Evolutionary conservation across 2,113 vertebrate genomes (phyloP).

Genomic region (Archilochus colubris): DNA sequence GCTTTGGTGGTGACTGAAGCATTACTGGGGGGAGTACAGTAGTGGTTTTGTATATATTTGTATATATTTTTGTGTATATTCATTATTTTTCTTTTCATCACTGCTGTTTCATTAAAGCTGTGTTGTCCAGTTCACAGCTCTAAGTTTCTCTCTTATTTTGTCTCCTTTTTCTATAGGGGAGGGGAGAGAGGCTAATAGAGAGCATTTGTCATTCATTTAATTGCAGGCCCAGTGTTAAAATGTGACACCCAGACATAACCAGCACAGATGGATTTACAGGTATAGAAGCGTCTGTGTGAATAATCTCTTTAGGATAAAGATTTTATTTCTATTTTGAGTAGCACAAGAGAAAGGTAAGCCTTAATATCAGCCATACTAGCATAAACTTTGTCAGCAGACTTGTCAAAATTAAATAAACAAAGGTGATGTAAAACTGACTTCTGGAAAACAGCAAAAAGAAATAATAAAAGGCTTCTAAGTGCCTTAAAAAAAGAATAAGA

Average conservation of each 20-base stretch:
- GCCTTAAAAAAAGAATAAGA: not conserved
- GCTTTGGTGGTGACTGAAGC: too few species aligned
- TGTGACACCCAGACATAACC: not conserved
- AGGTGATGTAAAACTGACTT: not conserved
- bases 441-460: not conserved
- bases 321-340: not conserved
- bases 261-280: not conserved
- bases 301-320: not conserved
- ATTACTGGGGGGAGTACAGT: too few species aligned
- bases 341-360: not conserved
- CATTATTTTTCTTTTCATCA: too few species aligned
- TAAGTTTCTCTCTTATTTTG: too few species aligned
- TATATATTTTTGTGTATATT: too few species aligned
- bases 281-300: not conserved
- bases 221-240: too few species aligned
- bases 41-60: too few species aligned
- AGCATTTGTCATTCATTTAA: too few species aligned
- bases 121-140: too few species aligned
- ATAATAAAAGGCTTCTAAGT: not conserved
- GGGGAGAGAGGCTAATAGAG: too few species aligned
- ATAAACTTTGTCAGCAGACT: not conserved
- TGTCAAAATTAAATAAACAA: conserved; percentile 7
- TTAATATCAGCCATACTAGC: not conserved
- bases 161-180: too few species aligned
- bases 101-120: too few species aligned